These are phyloP conservation scores for Python bivittatus DNA, from an alignment of 2,113 vertebrate species.

Conservation along the genomic window DNA sequence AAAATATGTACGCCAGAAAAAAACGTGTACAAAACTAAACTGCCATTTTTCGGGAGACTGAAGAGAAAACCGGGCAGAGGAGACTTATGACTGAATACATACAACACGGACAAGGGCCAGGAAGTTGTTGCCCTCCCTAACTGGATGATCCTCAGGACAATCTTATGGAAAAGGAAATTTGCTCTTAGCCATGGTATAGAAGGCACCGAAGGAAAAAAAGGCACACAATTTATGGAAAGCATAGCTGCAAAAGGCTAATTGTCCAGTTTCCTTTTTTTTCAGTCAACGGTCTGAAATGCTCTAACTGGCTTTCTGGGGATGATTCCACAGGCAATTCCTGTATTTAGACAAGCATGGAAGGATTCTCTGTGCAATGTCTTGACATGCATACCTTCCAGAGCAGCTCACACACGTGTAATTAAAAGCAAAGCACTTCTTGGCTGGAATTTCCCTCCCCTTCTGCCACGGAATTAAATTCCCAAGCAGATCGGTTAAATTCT, in stretches of 20 bases:
- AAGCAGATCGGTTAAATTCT: background rate
- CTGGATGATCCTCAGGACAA: background rate
- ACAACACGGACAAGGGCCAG: background rate
- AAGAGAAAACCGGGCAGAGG: background rate
- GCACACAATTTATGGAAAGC: background rate
- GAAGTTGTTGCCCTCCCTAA: background rate
- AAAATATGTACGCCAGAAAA: too few relatives aligned
- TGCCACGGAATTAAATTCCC: background rate
- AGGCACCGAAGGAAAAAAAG: background rate
- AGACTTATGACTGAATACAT: background rate
- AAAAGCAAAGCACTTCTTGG: background rate
- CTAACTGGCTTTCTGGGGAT: background rate
- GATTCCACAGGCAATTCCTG: background rate
- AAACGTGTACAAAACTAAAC: background rate
- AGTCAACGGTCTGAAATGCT: background rate
- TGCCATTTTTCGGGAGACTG: background rate
- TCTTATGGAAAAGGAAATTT: background rate
- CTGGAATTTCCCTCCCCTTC: background rate
- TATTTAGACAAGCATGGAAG: background rate
- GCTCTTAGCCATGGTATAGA: background rate
- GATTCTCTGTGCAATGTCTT: background rate
- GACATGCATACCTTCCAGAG: background rate
- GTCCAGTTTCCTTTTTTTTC: background rate
- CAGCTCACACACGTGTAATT: background rate
- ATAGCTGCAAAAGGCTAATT: background rate